Evolutionary conservation across 2,888 invertebrate species (phyloP).

Genomic region (Athetis lepigone): DNA sequence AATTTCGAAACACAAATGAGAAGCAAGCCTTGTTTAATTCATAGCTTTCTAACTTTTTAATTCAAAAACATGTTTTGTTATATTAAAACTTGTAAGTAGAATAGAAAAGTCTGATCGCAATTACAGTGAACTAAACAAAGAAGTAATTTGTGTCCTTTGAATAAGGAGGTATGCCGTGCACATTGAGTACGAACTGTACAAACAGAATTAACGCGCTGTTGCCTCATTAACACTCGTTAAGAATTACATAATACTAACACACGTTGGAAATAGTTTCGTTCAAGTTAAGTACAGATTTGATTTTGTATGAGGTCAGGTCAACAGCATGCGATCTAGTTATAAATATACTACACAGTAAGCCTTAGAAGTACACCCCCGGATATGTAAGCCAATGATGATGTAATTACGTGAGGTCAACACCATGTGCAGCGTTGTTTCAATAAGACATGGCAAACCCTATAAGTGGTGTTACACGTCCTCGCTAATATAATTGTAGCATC

Average conservation of each 20-base stretch:
- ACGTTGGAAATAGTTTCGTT: constrained; percentile 31
- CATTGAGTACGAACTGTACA: constrained; percentile 21
- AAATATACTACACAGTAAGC: constrained; percentile 22
- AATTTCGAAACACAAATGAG: constrained; percentile 55
- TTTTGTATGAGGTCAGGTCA: constrained; percentile 17
- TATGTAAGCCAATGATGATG: constrained; percentile 22
- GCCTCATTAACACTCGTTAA: constrained; percentile 37
- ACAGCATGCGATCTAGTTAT: constrained; percentile 33
- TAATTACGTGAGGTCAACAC: constrained; percentile 33
- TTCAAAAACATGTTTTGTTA: constrained; percentile 35
- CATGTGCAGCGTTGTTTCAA: constrained; percentile 24
- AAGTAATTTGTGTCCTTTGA: constrained; percentile 28
- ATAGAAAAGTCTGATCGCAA: constrained; percentile 22
- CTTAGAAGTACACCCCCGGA: constrained; percentile 28
- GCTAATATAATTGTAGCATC: constrained; percentile 34
- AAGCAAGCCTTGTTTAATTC: constrained; percentile 45
- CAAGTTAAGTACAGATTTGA: constrained; percentile 10
- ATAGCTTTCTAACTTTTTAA: constrained; percentile 49
- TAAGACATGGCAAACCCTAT: constrained; percentile 25
- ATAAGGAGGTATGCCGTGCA: constrained; percentile 6
- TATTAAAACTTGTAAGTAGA: constrained; percentile 35
- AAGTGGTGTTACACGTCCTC: constrained; percentile 22
- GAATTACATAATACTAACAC: constrained; percentile 33
- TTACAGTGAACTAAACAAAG: constrained; percentile 19
- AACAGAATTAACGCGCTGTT: constrained; percentile 32